phyloP scores from a whole-genome alignment of 92 coral and sea anemone genomes.

The Parazoanthus swiftii region DNA sequence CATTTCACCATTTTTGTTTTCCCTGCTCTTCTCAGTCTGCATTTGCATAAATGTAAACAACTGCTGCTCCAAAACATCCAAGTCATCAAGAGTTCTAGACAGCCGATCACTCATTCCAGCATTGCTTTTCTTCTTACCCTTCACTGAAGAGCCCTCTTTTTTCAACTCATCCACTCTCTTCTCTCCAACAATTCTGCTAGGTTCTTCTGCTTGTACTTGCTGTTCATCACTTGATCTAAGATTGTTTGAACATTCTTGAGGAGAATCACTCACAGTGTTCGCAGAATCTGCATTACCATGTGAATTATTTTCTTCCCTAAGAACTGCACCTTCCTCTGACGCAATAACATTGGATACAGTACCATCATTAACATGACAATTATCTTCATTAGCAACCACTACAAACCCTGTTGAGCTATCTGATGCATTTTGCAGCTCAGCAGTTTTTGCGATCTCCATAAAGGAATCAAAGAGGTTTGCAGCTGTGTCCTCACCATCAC shows the following conservation, averaged over 20 bases:
- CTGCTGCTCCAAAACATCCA: conserved; percentile 68
- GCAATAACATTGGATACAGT: neutral
- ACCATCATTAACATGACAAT: neutral
- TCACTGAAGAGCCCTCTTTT: neutral
- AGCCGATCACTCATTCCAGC: conserved; percentile 45
- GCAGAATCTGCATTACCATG: neutral
- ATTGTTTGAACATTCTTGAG: neutral
- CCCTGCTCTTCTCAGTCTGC: conserved; percentile 28
- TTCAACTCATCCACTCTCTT: neutral
- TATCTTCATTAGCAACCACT: neutral
- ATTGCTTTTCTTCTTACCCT: neutral
- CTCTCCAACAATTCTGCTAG: neutral
- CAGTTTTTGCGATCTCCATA: conserved; percentile 82
- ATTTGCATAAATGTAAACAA: conserved; percentile 55
- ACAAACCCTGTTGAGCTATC: neutral
- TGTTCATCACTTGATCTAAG: neutral
- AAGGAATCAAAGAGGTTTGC: conserved; percentile 82
- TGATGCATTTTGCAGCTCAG: conserved; percentile 43
- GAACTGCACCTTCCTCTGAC: neutral
- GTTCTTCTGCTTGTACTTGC: neutral
- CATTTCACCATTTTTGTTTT: neutral
- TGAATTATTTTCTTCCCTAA: neutral
- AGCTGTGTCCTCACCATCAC: conserved; percentile 51
- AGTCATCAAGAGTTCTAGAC: conserved; percentile 67
- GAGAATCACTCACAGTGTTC: neutral